Percentiles rank a stretch among this genome's conserved stretches.
Conservation (phyloP, 2,888 invertebrate genomes). For the Eueremaeus valkanovi region DNA sequence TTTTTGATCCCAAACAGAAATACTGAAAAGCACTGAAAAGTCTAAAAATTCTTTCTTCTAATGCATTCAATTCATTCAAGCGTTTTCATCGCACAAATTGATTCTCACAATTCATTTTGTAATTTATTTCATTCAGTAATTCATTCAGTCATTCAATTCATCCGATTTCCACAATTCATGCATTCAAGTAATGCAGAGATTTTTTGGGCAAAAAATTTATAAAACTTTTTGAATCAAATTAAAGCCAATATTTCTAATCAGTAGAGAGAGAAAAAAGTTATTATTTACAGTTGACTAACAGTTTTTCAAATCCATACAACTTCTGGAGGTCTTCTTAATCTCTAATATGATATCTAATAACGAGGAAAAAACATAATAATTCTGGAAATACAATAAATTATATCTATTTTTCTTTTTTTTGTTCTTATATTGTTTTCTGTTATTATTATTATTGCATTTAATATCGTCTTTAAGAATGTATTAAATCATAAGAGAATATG, state of each 20-base stretch:
- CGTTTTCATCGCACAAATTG: constrained; percentile 9
- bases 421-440: not conserved
- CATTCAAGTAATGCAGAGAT: not conserved
- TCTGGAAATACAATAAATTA: constrained; percentile 1
- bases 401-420: not conserved
- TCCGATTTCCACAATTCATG: not conserved
- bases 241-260: not conserved
- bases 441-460: constrained; percentile 11
- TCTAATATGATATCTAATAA: not conserved
- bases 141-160: not conserved
- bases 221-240: not conserved
- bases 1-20: too few species aligned
- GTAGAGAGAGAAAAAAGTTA: not conserved
- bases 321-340: not conserved
- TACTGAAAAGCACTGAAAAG: not conserved
- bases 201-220: not conserved
- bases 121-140: not conserved
- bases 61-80: constrained; percentile 8
- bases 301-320: not conserved
- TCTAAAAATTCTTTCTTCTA: not conserved
- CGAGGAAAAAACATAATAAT: not conserved
- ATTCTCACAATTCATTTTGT: constrained; percentile 6
- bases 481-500: not conserved
- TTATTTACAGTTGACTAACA: not conserved
- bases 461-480: constrained; percentile 14